A percentile compares a stretch with the other conserved stretches of the same genome.
phyloP scores from a whole-genome alignment of 2,797 vertebrate genomes.

The Arctocebus calabarensis region DNA sequence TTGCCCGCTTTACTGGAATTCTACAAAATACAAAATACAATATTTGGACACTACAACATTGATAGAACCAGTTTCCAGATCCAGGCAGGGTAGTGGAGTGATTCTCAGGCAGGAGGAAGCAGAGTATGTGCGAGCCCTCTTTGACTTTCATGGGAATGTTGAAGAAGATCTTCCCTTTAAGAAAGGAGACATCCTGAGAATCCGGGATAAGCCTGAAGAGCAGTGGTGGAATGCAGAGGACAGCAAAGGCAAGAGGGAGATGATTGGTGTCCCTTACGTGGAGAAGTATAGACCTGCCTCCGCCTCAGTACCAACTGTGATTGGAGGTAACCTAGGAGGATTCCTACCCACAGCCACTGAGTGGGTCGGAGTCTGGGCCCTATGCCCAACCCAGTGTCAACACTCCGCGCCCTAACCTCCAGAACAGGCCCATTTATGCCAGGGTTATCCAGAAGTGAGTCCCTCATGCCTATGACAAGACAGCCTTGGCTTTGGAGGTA shows the following conservation, averaged over 20 bases:
- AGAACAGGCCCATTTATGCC: constrained; percentile 99
- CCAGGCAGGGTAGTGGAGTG: constrained; percentile 92
- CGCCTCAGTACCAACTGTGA: constrained; percentile 90
- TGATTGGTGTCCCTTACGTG: constrained; percentile 99
- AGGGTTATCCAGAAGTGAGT: constrained; percentile 99
- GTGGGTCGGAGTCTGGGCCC: constrained; percentile 96
- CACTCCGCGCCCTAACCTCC: constrained; percentile 98
- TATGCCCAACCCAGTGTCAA: constrained; percentile 97
- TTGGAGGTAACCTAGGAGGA: constrained; percentile 95
- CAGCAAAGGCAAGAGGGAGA: constrained; percentile 95
- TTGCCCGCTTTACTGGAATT: constrained; percentile 98
- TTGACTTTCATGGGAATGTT: constrained; percentile 98
- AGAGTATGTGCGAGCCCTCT: constrained; percentile 96
- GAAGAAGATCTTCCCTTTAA: constrained; percentile 99
- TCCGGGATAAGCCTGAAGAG: constrained; percentile 99
- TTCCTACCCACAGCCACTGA: constrained; percentile 93
- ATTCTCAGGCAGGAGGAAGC: constrained; percentile 93
- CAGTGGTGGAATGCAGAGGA: constrained; percentile 99
- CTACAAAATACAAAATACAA: constrained; percentile 99
- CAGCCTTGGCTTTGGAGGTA: constrained; percentile 99
- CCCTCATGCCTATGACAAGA: constrained; percentile 99
- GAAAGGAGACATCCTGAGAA: constrained; percentile 96
- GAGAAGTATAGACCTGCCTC: constrained; percentile 97
- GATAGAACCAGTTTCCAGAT: constrained; percentile 97
- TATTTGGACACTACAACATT: constrained; percentile 99